Evolutionary conservation across 2,113 vertebrate genomes (phyloP).

Genomic region (Cavia porcellus): DNA sequence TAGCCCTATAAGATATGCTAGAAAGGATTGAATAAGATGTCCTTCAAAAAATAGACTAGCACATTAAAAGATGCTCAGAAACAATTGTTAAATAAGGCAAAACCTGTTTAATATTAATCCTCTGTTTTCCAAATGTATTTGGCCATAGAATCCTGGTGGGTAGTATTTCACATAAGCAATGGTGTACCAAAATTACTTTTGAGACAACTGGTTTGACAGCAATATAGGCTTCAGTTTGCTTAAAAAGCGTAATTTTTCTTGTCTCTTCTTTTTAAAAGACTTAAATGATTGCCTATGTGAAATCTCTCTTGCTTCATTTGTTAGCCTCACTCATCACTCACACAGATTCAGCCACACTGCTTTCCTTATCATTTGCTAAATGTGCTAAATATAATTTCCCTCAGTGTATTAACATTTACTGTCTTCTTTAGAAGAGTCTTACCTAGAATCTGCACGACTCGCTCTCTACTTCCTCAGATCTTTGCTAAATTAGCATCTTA

Average conservation of each 20-base stretch:
- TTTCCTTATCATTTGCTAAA: neutral
- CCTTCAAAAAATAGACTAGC: neutral
- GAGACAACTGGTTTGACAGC: neutral
- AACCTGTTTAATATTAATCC: slow-evolving; percentile 17
- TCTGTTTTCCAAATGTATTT: slow-evolving; percentile 1
- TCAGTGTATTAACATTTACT: neutral
- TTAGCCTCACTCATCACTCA: neutral
- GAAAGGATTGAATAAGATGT: neutral
- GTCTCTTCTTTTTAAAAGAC: neutral
- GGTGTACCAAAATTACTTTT: slow-evolving; percentile 16
- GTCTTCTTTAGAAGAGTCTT: neutral
- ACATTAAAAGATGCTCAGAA: slow-evolving; percentile 36
- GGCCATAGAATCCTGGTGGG: neutral
- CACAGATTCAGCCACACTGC: neutral
- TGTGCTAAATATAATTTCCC: neutral
- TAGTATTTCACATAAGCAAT: neutral
- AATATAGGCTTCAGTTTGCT: slow-evolving; percentile 3
- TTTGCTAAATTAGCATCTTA: neutral
- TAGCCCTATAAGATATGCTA: neutral
- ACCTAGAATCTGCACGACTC: neutral
- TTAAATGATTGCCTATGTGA: neutral
- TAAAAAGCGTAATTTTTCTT: neutral
- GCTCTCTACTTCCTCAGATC: neutral
- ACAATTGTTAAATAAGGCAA: slow-evolving; percentile 10
- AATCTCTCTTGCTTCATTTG: slow-evolving; percentile 29